Evolutionary conservation across 2,797 vertebrate genomes (phyloP).

Genomic region (Scolopax rusticola): DNA sequence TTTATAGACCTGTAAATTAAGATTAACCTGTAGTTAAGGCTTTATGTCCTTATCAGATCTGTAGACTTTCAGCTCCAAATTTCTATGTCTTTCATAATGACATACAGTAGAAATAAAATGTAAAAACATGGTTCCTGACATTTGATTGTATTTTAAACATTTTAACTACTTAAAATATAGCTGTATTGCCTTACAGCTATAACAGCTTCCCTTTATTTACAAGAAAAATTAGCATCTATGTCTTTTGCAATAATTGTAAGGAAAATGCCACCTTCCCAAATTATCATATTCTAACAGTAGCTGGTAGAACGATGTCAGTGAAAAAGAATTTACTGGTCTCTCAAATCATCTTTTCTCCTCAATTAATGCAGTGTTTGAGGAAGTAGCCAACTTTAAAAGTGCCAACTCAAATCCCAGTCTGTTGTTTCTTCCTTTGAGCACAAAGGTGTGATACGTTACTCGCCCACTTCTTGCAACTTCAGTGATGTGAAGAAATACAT

Average conservation of each 20-base stretch:
- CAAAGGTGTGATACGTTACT: conserved; percentile 19
- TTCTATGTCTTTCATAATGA: background rate
- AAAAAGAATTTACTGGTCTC: background rate
- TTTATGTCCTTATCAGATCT: background rate
- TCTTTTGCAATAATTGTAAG: background rate
- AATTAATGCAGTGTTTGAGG: conserved; percentile 44
- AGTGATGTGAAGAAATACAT: conserved; percentile 16
- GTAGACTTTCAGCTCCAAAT: background rate
- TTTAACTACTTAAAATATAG: background rate
- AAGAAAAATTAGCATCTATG: background rate
- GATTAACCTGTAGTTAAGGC: background rate
- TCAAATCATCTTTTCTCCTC: conserved; percentile 22
- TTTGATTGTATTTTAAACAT: background rate
- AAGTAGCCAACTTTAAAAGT: background rate
- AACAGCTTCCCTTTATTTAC: background rate
- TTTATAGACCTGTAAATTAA: background rate
- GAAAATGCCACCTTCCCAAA: background rate
- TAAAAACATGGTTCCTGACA: background rate
- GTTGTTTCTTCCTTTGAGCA: conserved; percentile 36
- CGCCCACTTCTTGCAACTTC: conserved; percentile 22
- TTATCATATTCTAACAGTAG: background rate
- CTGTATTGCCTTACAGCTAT: background rate
- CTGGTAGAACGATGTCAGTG: background rate
- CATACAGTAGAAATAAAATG: background rate
- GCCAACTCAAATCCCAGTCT: background rate